phyloP scores from a whole-genome alignment of 2,888 invertebrate species.

The Coecobrya sp. region DNA sequence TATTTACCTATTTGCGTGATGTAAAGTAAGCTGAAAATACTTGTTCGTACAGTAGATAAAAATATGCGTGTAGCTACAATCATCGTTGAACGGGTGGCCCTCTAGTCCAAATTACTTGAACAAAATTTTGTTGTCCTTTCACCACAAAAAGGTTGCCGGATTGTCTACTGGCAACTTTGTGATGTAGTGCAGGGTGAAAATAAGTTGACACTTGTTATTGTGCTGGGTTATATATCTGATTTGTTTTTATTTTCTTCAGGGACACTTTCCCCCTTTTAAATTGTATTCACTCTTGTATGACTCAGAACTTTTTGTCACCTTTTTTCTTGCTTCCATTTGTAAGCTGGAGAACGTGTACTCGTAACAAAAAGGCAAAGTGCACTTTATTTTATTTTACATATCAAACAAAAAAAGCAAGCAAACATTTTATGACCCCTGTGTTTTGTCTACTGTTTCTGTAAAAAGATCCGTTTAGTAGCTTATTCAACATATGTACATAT shows the following conservation, averaged over 20 bases:
- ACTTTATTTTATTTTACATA: constrained; percentile 49
- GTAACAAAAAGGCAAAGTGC: constrained; percentile 29
- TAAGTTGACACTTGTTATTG: neutral
- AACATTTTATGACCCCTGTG: constrained; percentile 56
- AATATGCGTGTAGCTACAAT: neutral
- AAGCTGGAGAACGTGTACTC: neutral
- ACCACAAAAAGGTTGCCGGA: neutral
- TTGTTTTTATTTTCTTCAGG: constrained; percentile 20
- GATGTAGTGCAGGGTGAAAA: neutral
- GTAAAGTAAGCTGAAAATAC: neutral
- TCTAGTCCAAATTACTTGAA: constrained; percentile 3
- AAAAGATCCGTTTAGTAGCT: neutral
- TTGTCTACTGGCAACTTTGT: neutral
- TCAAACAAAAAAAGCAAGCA: constrained; percentile 60
- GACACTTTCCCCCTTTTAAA: constrained; percentile 18
- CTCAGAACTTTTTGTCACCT: constrained; percentile 4
- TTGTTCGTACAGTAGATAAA: neutral
- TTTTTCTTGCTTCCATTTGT: neutral
- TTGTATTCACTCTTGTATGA: neutral
- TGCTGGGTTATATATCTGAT: neutral
- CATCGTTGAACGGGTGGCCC: neutral
- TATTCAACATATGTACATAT: neutral
- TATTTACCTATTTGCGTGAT: neutral
- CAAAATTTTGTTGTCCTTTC: neutral
- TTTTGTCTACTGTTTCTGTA: neutral